Conservation (phyloP, 2,113 vertebrate genomes). For the Gymnarchus niloticus region DNA sequence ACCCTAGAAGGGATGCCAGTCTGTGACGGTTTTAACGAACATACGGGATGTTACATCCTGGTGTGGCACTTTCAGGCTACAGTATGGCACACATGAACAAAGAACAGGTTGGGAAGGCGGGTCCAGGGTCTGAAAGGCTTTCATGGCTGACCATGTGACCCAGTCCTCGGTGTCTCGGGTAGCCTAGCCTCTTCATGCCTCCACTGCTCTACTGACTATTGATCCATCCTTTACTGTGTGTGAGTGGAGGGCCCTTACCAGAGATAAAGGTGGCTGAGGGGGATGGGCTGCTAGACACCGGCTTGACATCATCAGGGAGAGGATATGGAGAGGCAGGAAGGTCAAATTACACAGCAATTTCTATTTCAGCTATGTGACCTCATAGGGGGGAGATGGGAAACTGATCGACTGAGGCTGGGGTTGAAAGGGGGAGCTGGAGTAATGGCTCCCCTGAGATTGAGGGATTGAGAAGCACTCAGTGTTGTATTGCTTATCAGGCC, state of each 20-base stretch:
- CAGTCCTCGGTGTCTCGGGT: constrained; percentile 1
- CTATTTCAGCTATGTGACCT: constrained; percentile 34
- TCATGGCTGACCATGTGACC: neutral
- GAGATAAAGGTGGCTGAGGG: neutral
- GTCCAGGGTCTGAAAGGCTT: neutral
- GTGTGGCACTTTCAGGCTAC: neutral
- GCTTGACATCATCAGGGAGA: neutral
- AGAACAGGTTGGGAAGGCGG: neutral
- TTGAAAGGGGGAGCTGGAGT: neutral
- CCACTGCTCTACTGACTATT: constrained; percentile 35
- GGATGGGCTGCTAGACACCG: constrained; percentile 2
- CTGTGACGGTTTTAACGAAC: neutral
- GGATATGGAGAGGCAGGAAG: constrained; percentile 27
- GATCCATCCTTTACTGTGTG: constrained; percentile 43
- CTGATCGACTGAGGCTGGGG: neutral
- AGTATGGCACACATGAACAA: neutral
- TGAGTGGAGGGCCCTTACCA: neutral
- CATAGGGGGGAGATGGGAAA: constrained; percentile 19
- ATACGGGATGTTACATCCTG: too few relatives aligned
- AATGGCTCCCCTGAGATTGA: neutral
- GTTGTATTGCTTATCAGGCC: neutral
- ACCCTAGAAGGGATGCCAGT: neutral
- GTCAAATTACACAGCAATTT: constrained; percentile 41
- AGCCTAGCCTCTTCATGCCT: neutral
- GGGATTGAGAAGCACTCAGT: neutral